Percentiles rank a stretch among this genome's conserved stretches.
phyloP scores from a whole-genome alignment of 1,140 invertebrate species.

The Macrosteles quadrilineatus region DNA sequence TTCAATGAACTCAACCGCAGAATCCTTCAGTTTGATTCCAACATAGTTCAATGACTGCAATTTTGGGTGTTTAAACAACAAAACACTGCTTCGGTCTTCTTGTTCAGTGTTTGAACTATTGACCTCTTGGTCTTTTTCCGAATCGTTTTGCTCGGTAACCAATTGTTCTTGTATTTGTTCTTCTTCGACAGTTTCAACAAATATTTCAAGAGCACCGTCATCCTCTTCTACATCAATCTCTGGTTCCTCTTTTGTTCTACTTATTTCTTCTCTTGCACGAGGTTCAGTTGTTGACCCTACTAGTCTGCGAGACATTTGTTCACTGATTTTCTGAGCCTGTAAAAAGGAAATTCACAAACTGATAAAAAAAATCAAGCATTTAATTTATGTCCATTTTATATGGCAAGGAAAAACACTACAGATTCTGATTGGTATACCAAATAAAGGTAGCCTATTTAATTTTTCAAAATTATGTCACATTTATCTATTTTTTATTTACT shows the following conservation, averaged over 20 bases:
- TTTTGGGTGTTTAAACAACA: background rate
- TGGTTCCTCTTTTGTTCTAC: background rate
- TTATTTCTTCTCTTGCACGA: background rate
- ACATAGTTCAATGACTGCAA: background rate
- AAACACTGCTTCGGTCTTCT: background rate
- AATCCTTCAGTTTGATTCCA: background rate
- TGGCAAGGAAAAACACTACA: too few species aligned
- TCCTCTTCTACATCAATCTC: background rate
- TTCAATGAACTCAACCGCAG: conserved; percentile 3
- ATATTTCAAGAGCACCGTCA: conserved; percentile 11
- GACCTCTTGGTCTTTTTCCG: too few species aligned
- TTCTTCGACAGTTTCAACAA: background rate
- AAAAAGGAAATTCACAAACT: background rate
- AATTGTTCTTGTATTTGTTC: too few species aligned
- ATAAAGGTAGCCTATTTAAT: too few species aligned
- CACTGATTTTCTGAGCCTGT: conserved; percentile 57
- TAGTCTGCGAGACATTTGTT: conserved; percentile 41
- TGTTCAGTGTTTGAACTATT: too few species aligned
- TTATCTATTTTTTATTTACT: too few species aligned
- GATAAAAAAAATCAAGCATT: too few species aligned
- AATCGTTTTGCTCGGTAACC: background rate
- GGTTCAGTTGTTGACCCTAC: background rate
- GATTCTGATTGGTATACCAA: too few species aligned
- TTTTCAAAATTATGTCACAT: too few species aligned
- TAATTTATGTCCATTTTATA: too few species aligned